These are phyloP conservation scores for Macrosiphum euphorbiae DNA, from an alignment of 2,888 invertebrate genomes.

Conservation along the genomic window DNA sequence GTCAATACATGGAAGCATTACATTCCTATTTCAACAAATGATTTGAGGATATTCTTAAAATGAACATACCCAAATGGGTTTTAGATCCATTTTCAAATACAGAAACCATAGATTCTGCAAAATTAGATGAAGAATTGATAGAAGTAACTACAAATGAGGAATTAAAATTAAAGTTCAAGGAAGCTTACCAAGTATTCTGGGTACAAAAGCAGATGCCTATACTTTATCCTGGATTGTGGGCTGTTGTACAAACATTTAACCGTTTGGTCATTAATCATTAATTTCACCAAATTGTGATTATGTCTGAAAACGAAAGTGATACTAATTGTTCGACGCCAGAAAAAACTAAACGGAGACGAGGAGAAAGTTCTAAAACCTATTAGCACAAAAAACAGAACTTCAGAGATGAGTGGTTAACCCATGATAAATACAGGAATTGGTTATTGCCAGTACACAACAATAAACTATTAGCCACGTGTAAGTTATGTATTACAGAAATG, in stretches of 20 bases:
- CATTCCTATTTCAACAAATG: constrained; percentile 46
- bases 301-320: background rate
- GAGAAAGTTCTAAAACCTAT: background rate
- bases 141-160: constrained; percentile 66
- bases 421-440: background rate
- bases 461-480: constrained; percentile 11
- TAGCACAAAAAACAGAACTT: too few species aligned
- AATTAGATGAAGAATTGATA: constrained; percentile 67
- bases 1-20: constrained; percentile 66
- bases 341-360: background rate
- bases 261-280: too few species aligned
- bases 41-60: constrained; percentile 26
- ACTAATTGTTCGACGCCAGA: background rate
- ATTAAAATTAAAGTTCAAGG: too few species aligned
- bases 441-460: background rate
- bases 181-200: too few species aligned
- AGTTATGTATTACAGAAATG: constrained; percentile 5
- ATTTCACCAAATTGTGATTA: too few species aligned
- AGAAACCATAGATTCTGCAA: constrained; percentile 65
- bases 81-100: constrained; percentile 15
- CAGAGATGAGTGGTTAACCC: background rate
- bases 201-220: too few species aligned
- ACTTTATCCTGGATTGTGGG: too few species aligned
- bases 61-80: constrained; percentile 23
- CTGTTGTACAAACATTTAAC: background rate